Evolutionary conservation across 2,888 invertebrate species (phyloP).

Genomic region (Dryadula phaetusa): DNA sequence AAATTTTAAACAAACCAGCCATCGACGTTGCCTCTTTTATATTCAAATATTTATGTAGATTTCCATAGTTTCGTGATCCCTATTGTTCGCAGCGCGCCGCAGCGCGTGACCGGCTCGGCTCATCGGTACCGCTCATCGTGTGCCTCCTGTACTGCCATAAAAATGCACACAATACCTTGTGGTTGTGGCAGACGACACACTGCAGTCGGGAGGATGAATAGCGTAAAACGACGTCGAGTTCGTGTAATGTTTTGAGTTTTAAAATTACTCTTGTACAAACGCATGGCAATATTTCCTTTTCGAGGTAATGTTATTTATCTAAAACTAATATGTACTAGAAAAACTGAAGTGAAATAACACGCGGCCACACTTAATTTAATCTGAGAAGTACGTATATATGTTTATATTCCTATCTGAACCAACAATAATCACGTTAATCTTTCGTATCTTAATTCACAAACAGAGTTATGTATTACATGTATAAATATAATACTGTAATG

Average conservation of each 20-base stretch:
- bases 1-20: not conserved
- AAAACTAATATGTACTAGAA: too few species aligned
- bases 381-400: too few species aligned
- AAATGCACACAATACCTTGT: slow-evolving; percentile 20
- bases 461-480: not conserved
- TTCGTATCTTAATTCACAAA: too few species aligned
- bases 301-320: too few species aligned
- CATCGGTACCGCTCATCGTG: slow-evolving; percentile 22
- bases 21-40: slow-evolving; percentile 12
- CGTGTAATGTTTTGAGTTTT: not conserved
- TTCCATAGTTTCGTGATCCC: slow-evolving; percentile 28
- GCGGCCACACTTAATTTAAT: too few species aligned
- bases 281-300: too few species aligned
- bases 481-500: not conserved
- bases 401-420: too few species aligned
- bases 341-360: too few species aligned
- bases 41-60: slow-evolving; percentile 30
- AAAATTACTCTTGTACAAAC: too few species aligned
- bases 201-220: not conserved
- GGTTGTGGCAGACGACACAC: not conserved
- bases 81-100: slow-evolving; percentile 26
- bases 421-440: too few species aligned
- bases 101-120: slow-evolving; percentile 28
- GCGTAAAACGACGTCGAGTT: not conserved
- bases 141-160: slow-evolving; percentile 29